Conservation (phyloP, 2,888 invertebrate genomes). For the Brenthis daphne region DNA sequence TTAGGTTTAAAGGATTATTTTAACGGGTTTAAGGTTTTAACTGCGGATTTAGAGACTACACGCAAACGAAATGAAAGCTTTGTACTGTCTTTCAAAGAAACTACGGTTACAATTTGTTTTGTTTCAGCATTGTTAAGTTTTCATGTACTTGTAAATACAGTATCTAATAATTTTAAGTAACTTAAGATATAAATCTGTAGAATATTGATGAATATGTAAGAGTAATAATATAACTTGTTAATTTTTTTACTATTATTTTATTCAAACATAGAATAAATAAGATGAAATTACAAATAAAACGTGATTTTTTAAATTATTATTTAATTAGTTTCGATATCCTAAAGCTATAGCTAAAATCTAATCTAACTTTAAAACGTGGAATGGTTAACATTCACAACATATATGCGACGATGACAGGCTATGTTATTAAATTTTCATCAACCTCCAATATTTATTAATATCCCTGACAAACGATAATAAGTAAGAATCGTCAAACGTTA, state of each 20-base stretch:
- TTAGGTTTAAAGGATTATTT: conserved; percentile 26
- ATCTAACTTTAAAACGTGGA: conserved; percentile 2
- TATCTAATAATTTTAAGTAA: no score
- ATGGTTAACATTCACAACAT: conserved; percentile 12
- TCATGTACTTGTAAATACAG: not conserved
- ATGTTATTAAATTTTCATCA: conserved; percentile 33
- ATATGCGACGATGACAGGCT: conserved; percentile 12
- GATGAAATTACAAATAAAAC: no score
- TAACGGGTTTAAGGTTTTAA: conserved; percentile 22
- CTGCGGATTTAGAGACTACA: conserved; percentile 22
- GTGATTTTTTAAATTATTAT: not conserved
- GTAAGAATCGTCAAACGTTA: conserved; percentile 2
- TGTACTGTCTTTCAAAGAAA: not conserved
- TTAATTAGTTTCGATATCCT: not conserved
- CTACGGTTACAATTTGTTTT: not conserved
- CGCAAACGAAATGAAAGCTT: conserved; percentile 15
- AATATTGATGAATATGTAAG: no score
- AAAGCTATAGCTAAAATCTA: not conserved
- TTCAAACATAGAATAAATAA: no score
- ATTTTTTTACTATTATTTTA: no score
- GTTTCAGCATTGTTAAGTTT: not conserved
- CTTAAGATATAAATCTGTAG: no score
- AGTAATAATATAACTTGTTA: no score
- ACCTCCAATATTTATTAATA: conserved; percentile 25
- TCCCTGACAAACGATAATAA: conserved; percentile 14